Evolutionary conservation across 2,113 vertebrate species (phyloP).

Genomic region (Poecilia latipinna): DNA sequence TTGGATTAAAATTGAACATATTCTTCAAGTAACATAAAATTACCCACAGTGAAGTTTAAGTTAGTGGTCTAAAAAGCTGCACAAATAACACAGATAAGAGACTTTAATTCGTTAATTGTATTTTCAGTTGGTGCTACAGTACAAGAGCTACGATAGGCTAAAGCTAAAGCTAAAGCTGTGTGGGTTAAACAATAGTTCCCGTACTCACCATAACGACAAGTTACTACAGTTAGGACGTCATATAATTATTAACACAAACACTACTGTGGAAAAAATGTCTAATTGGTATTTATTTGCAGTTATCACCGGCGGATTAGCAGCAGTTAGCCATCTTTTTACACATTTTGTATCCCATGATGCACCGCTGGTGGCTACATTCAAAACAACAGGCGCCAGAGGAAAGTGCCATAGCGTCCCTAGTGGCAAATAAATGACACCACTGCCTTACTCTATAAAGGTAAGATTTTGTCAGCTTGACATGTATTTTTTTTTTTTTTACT

Average conservation of each 20-base stretch:
- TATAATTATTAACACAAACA: background rate
- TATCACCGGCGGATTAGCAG: slow-evolving; percentile 14
- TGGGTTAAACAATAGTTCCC: accelerated
- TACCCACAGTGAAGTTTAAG: background rate
- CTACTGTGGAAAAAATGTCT: background rate
- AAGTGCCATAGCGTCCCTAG: slow-evolving; percentile 8
- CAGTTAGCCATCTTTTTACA: slow-evolving; percentile 23
- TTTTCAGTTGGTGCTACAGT: background rate
- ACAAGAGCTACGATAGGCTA: slow-evolving; percentile 19
- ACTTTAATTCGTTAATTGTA: background rate
- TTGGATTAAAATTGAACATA: background rate
- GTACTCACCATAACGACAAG: slow-evolving; percentile 68
- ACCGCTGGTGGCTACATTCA: slow-evolving; percentile 20
- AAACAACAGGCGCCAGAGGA: slow-evolving; percentile 28
- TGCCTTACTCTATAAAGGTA: too few relatives aligned
- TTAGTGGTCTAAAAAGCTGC: background rate
- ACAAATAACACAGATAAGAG: background rate
- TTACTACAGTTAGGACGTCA: background rate
- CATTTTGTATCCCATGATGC: slow-evolving; percentile 78
- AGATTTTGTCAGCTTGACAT: too few relatives aligned
- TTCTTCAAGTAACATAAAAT: background rate
- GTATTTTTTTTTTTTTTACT: too few relatives aligned
- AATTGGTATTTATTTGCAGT: slow-evolving; percentile 2
- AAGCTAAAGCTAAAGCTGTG: background rate
- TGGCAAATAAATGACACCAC: background rate